Evolutionary conservation across 2,113 vertebrate genomes (phyloP).

Genomic region (Erpornis zantholeuca): DNA sequence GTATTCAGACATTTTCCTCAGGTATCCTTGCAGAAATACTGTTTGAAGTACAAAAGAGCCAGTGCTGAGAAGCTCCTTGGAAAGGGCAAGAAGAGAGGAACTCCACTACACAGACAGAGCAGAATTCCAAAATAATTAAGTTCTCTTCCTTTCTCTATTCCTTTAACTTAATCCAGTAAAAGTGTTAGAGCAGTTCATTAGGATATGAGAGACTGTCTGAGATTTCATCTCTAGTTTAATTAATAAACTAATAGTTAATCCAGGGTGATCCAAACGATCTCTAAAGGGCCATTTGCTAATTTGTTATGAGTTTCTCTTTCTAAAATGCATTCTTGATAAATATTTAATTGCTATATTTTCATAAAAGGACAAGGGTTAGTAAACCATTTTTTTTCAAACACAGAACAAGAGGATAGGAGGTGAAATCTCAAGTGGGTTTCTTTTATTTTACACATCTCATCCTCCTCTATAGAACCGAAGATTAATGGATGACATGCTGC

Average conservation of each 20-base stretch:
- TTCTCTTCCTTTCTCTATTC: background rate
- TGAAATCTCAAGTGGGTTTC: background rate
- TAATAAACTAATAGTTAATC: background rate
- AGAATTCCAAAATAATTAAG: background rate
- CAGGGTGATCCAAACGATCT: background rate
- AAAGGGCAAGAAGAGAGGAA: background rate
- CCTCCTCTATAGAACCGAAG: background rate
- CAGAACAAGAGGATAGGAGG: background rate
- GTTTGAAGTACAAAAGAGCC: background rate
- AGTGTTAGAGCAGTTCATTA: background rate
- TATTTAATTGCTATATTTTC: background rate
- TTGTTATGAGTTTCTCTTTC: background rate
- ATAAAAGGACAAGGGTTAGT: background rate
- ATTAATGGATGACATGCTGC: slow-evolving; percentile 13
- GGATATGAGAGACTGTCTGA: background rate
- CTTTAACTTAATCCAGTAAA: background rate
- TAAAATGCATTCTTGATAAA: background rate
- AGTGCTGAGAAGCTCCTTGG: background rate
- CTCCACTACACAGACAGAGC: background rate
- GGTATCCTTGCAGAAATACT: background rate
- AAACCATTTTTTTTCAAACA: background rate
- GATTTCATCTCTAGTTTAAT: background rate
- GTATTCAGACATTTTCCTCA: background rate
- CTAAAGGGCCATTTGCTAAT: background rate
- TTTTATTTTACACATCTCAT: background rate